A percentile compares a stretch with the other conserved stretches of the same genome.
Evolutionary conservation across 1,140 invertebrate species (phyloP).

Genomic region (Lordiphosa clarofinis): DNA sequence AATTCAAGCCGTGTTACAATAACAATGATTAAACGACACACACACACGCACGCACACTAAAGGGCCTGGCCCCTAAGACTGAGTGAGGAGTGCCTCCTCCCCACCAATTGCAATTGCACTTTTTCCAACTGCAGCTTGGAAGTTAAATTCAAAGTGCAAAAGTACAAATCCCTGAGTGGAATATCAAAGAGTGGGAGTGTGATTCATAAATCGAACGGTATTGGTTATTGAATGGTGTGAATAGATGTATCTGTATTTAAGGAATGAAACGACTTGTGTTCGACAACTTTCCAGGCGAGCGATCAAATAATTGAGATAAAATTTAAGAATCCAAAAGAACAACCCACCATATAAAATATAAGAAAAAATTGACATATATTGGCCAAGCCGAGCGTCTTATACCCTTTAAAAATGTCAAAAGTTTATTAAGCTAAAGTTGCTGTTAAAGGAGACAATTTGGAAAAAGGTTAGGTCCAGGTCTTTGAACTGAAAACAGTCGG

Average conservation of each 20-base stretch:
- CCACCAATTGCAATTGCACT: slow-evolving; percentile 42
- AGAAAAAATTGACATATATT: too few relatives aligned
- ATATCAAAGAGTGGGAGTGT: slow-evolving; percentile 57
- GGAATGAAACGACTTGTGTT: neutral
- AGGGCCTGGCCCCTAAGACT: slow-evolving; percentile 34
- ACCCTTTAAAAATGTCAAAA: too few relatives aligned
- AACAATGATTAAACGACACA: slow-evolving; percentile 75
- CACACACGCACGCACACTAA: slow-evolving; percentile 39
- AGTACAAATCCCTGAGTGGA: slow-evolving; percentile 78
- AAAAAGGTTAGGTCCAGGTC: too few relatives aligned
- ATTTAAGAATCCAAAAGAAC: slow-evolving; percentile 28
- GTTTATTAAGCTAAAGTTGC: too few relatives aligned
- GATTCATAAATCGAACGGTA: slow-evolving; percentile 61
- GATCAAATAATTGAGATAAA: slow-evolving; percentile 75
- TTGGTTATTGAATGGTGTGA: slow-evolving; percentile 20
- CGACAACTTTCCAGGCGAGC: slow-evolving; percentile 6
- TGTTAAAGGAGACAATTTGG: too few relatives aligned
- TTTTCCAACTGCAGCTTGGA: slow-evolving; percentile 14
- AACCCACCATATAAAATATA: slow-evolving; percentile 18
- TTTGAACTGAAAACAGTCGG: too few relatives aligned
- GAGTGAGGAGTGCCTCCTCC: slow-evolving; percentile 13
- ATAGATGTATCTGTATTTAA: neutral
- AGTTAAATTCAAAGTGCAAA: slow-evolving; percentile 72
- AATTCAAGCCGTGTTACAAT: slow-evolving; percentile 77
- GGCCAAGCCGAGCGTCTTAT: too few relatives aligned